Evolutionary conservation across 2,113 vertebrate genomes (phyloP).

Genomic region (Sinocyclocheilus rhinocerous): DNA sequence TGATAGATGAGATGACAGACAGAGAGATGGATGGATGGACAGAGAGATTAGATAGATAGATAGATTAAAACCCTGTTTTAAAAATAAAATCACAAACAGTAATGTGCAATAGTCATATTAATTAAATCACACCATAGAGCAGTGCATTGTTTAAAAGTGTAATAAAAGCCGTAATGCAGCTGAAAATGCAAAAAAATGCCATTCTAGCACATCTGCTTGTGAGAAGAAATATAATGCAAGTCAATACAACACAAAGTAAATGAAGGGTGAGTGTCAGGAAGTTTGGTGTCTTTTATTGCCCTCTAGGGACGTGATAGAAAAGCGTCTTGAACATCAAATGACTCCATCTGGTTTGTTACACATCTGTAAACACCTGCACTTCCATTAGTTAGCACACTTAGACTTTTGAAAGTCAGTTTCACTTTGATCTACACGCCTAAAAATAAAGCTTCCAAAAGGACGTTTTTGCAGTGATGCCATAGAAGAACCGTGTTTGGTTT

Average conservation of each 20-base stretch:
- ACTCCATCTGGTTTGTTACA: not conserved
- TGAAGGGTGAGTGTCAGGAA: not conserved
- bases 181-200: not conserved
- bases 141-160: not conserved
- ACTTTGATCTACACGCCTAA: not conserved
- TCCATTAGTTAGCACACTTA: not conserved
- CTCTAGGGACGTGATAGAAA: constrained; percentile 18
- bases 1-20: not conserved
- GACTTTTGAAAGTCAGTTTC: not conserved
- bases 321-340: not conserved
- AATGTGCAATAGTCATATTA: too few relatives aligned
- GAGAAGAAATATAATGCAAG: not conserved
- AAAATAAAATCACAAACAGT: too few relatives aligned
- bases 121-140: not conserved
- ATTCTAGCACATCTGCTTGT: not conserved
- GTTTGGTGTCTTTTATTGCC: constrained; percentile 13
- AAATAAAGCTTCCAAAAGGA: too few relatives aligned
- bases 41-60: not conserved
- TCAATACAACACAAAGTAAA: not conserved
- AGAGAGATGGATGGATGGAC: not conserved
- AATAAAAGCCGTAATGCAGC: not conserved
- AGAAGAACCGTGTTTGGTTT: too few relatives aligned
- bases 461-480: too few relatives aligned
- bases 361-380: not conserved
- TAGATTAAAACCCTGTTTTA: too few relatives aligned